Conservation (phyloP, 2,888 invertebrate species). For the Eristalinus aeneus region DNA sequence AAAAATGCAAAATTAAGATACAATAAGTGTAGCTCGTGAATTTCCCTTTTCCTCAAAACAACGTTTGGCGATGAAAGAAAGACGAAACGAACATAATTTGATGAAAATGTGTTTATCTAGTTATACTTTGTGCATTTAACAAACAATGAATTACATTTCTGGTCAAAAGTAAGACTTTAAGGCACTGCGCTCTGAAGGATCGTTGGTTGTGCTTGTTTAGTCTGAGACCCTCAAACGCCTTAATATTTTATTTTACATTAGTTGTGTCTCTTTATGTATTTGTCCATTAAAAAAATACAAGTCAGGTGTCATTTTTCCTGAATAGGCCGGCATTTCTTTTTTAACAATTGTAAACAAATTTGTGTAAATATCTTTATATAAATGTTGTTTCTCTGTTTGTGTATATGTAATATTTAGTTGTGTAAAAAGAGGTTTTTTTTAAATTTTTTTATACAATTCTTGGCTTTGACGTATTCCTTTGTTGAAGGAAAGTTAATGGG, state of each 20-base stretch:
- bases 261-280: constrained; percentile 3
- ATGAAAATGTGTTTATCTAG: background rate
- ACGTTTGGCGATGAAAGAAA: background rate
- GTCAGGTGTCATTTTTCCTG: background rate
- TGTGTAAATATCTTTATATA: constrained; percentile 8
- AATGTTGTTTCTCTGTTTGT: constrained; percentile 13
- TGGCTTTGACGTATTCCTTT: constrained; percentile 30
- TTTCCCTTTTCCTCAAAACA: background rate
- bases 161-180: constrained; percentile 26
- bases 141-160: background rate
- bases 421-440: constrained; percentile 30
- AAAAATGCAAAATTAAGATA: constrained; percentile 3
- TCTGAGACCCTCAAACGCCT: background rate
- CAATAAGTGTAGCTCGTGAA: background rate
- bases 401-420: constrained; percentile 12
- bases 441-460: constrained; percentile 30
- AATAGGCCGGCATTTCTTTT: background rate
- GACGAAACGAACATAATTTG: background rate
- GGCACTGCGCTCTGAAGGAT: constrained; percentile 16
- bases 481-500: constrained; percentile 27
- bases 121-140: constrained; percentile 14
- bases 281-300: constrained; percentile 30
- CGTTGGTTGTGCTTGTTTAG: no score
- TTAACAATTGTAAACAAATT: background rate
- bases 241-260: background rate